A percentile compares a stretch with the other conserved stretches of the same genome.
Evolutionary conservation across 2,888 invertebrate genomes (phyloP).

Genomic region (Limnephilus rhombicus): DNA sequence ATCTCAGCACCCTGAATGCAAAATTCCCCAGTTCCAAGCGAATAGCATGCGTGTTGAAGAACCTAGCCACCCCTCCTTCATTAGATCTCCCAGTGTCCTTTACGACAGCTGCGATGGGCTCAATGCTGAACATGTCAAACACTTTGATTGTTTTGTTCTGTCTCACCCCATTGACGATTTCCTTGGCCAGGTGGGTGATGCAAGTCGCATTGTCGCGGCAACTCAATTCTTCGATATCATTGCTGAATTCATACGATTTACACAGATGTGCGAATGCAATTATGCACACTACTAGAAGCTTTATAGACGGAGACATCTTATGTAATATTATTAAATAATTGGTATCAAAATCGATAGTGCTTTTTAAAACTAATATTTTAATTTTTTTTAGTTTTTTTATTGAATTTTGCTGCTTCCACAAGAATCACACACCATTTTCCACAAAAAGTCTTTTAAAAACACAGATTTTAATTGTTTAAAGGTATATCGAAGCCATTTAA

Average conservation of each 20-base stretch:
- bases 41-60: constrained; percentile 77
- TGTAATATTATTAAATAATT: neutral
- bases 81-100: constrained; percentile 72
- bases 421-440: neutral
- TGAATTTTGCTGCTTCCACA: neutral
- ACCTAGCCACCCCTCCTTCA: constrained; percentile 72
- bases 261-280: constrained; percentile 20
- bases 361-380: neutral
- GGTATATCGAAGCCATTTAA: neutral
- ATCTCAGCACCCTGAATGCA: constrained; percentile 76
- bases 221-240: constrained; percentile 69
- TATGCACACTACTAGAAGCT: neutral
- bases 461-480: neutral
- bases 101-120: constrained; percentile 72
- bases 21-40: constrained; percentile 78
- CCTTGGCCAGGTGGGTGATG: constrained; percentile 75
- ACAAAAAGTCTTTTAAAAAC: neutral
- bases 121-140: constrained; percentile 78
- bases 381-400: neutral
- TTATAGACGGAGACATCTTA: neutral
- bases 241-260: neutral
- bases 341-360: neutral
- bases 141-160: constrained; percentile 77
- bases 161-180: constrained; percentile 76
- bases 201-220: constrained; percentile 82